Percentiles rank a stretch among this genome's conserved stretches.
Evolutionary conservation across 2,888 invertebrate species (phyloP).

Genomic region (Andrena dorsata): DNA sequence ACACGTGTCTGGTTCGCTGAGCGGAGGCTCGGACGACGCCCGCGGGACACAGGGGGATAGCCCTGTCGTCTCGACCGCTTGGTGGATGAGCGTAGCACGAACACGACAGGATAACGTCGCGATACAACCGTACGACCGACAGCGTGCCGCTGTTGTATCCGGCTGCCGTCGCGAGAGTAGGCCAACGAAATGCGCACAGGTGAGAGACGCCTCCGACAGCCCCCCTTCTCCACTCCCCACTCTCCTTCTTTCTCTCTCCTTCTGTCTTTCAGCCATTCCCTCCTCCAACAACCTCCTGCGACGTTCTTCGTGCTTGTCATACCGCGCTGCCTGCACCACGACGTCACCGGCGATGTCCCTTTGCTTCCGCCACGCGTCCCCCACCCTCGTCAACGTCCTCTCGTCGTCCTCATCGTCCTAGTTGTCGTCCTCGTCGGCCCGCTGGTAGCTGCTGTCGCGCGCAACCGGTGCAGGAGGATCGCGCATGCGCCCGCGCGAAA

Average conservation of each 20-base stretch:
- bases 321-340: constrained; percentile 29
- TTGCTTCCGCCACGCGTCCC: constrained; percentile 31
- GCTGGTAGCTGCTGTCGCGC: background rate
- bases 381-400: constrained; percentile 18
- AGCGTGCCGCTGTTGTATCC: constrained; percentile 65
- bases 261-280: background rate
- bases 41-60: too few relatives aligned
- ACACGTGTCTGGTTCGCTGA: constrained; percentile 6
- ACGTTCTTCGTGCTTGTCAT: constrained; percentile 35
- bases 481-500: constrained; percentile 63
- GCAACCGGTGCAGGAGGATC: constrained; percentile 14
- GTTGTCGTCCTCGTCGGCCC: constrained; percentile 2
- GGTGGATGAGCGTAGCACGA: background rate
- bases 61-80: too few relatives aligned
- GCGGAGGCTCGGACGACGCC: background rate
- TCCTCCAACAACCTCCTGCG: constrained; percentile 26
- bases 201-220: constrained; percentile 72
- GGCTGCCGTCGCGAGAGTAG: constrained; percentile 73
- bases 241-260: constrained; percentile 18
- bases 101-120: constrained; percentile 14
- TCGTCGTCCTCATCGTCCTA: constrained; percentile 30
- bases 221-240: constrained; percentile 41
- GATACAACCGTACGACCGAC: constrained; percentile 44
- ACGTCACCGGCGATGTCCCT: constrained; percentile 27
- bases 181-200: constrained; percentile 79